Evolutionary conservation across 2,797 vertebrate genomes (phyloP), one percentile per base, ranked within the genome.

Genomic region (Rousettus madagascariensis): DNA sequence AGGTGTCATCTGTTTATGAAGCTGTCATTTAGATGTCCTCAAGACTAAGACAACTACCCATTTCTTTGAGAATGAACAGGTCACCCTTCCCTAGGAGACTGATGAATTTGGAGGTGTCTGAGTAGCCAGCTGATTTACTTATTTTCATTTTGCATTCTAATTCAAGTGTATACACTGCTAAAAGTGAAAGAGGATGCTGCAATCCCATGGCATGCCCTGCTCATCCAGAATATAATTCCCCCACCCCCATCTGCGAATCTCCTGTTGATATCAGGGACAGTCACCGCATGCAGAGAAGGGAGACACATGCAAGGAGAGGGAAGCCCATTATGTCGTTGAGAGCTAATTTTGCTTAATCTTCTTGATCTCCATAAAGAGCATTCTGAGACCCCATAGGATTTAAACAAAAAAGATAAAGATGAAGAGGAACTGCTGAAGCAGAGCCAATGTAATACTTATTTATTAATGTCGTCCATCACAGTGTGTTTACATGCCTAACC

Each of bases 281-380:
- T 94, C 96, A 84, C 96, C 24, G 38, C 57, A 8, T 95, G 96
- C 92, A 97, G 95, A 95, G 96, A 84, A 3, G 86, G 59, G 82
- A 96, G 95, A 89, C 77, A 92, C 95, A 86, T 84, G 92, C 96
- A 87, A 65, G 72, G 94, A 96, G 66, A 96, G 69, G 88, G 51
- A 96, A 96, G 95, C 94, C 94, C 94, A 96, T 97, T 98, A 97
- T 96, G 94, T 91, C 79, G 78, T 19, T 78, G 92, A 97, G 95
- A 98, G 95, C 96, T 97, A 98, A 98, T 97, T 98, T 97, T 96
- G 95, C 94, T 97, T 97, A 97, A 97, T 97, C 96, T 98, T 97
- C 97, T 98, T 97, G 96, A 98, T 97, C 96, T 96, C 95, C 92
- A 95, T 97, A 97, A 98, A 97, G 97, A 96, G 95, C 65, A 89